Percentiles rank a stretch among this genome's conserved stretches.
These are phyloP conservation scores for Dendrocincla fuliginosa DNA, from an alignment of 2,797 vertebrate genomes.

Conservation along the genomic window DNA sequence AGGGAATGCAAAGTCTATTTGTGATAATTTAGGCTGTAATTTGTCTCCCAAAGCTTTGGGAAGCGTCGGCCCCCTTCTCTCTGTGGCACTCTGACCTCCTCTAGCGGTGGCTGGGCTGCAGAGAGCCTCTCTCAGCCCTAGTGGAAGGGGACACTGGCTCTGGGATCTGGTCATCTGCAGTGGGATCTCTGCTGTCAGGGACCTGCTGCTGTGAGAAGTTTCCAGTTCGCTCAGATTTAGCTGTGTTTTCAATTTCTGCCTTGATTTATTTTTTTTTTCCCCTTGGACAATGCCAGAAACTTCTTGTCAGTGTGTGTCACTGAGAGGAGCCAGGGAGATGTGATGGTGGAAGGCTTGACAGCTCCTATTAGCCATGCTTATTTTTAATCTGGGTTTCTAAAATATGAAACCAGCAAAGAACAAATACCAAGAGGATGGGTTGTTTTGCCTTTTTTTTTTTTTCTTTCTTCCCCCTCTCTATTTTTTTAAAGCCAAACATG, in stretches of 20 bases:
- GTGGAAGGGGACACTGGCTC: no score
- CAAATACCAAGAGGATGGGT: background rate
- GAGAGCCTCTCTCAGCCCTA: background rate
- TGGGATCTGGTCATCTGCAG: background rate
- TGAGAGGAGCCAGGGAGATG: background rate
- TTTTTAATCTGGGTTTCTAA: background rate
- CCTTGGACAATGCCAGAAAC: background rate
- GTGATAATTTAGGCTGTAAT: background rate
- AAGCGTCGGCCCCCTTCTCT: background rate
- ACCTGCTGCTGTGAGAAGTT: background rate
- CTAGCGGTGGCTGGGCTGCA: slow-evolving; percentile 21
- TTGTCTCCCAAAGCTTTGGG: background rate
- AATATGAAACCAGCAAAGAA: background rate
- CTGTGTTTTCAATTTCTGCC: background rate
- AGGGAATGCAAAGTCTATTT: background rate
- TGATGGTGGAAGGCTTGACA: background rate
- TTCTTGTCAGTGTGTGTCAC: background rate
- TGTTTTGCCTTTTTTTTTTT: background rate
- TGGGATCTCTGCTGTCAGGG: background rate
- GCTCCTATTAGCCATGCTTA: background rate
- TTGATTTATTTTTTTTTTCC: background rate
- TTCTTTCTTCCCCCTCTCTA: accelerated
- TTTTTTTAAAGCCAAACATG: background rate
- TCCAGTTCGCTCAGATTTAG: background rate
- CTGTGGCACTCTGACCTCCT: slow-evolving; percentile 57